Evolutionary conservation across 1,140 invertebrate genomes (phyloP), one percentile per base, ranked within the genome.

Genomic region (Venustaconcha ellipsiformis): DNA sequence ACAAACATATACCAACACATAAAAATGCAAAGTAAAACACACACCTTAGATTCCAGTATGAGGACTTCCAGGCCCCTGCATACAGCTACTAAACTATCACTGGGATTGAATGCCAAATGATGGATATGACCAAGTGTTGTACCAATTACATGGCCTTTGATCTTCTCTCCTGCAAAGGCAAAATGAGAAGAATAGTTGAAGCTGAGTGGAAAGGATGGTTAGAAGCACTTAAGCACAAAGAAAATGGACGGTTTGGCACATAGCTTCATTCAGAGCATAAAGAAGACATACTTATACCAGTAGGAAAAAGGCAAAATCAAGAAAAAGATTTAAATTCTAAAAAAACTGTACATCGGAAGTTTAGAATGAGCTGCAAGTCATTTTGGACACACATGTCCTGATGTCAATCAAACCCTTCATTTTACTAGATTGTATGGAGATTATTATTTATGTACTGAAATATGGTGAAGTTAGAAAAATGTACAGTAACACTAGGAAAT

Each of bases 81-180:
- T 8, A 75, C 79, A 18, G 81, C 81, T 17, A 83, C 79, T 14
- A 79, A 59, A 63, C 56, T 67, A 48, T 83, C 79, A 76, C 78
- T 76, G 37, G 79, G 81, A 74, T 77, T 80, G 55, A 83, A 79
- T 1, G 77, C 62, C 60, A 77, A 79, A 66, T 83, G 74, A 57
- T 79, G 77, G 57, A 83, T 74, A 74, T 74, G 78, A 23, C 81
- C 81, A 14, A 83, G 60, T 57, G 77, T 76, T 63, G 81, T 83
- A 62, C 81, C 81, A 63, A 83, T 83, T 6, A 83, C 74, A 20
- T 74, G 63, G 5, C 81, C 81, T 60, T 58, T 69, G 0, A 78
- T 76, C 55, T 78, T 73, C 15, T 80, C 72, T 58, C 78, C 81
- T 83, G 56, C 12, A 72, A 60, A 15, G 37, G 57, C 57, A 66